Percentiles rank a stretch among this genome's conserved stretches.
Conservation (phyloP, 2,113 vertebrate species). For the Rhea pennata region DNA sequence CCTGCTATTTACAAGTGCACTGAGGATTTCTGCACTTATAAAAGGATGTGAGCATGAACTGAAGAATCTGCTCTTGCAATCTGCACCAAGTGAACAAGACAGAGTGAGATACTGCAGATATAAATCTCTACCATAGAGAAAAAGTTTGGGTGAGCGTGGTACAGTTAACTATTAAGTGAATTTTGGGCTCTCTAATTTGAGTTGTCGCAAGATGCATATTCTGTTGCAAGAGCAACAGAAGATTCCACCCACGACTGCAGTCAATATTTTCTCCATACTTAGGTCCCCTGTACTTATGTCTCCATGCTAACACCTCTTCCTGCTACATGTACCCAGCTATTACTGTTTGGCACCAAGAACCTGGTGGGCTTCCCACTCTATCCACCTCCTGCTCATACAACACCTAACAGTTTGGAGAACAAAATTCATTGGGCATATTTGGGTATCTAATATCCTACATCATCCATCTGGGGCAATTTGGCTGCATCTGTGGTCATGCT, state of each 20-base stretch:
- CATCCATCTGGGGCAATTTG: accelerated
- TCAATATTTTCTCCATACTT: not conserved
- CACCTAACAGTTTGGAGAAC: not conserved
- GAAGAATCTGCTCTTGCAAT: not conserved
- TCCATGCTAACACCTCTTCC: not conserved
- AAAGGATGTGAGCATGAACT: not conserved
- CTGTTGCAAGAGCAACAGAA: not conserved
- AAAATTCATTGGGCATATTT: not conserved
- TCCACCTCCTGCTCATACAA: not conserved
- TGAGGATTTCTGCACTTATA: not conserved
- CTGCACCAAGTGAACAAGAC: not conserved
- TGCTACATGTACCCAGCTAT: not conserved
- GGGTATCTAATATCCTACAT: not conserved
- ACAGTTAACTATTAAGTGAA: not conserved
- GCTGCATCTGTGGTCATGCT: not conserved
- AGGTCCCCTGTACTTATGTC: not conserved
- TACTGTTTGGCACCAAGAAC: not conserved
- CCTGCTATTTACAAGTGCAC: not conserved
- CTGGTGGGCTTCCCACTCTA: not conserved
- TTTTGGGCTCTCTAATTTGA: not conserved
- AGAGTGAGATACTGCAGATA: not conserved
- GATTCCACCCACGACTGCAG: not conserved
- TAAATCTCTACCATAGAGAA: not conserved
- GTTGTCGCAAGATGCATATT: not conserved
- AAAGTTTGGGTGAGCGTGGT: not conserved